These are phyloP conservation scores for Tetranychus cinnabarinus DNA, from an alignment of 1,140 invertebrate species.

Conservation along the genomic window DNA sequence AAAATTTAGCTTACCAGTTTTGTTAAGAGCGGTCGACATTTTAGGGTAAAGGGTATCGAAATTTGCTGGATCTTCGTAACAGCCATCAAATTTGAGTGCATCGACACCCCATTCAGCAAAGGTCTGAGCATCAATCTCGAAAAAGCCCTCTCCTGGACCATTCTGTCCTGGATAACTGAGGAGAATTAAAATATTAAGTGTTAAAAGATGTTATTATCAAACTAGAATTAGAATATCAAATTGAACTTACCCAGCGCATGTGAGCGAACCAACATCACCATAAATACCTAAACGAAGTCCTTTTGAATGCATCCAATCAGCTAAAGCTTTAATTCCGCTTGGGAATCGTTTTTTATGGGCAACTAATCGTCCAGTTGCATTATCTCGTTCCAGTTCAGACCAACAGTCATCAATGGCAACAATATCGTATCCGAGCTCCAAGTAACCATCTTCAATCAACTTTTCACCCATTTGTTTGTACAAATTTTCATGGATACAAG, in stretches of 20 bases:
- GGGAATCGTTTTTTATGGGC: slow-evolving; percentile 69
- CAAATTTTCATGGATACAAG: slow-evolving; percentile 45
- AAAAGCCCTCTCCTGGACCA: slow-evolving; percentile 21
- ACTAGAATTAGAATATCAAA: background rate
- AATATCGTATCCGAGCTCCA: slow-evolving; percentile 66
- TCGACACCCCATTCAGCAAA: slow-evolving; percentile 27
- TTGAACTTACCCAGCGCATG: slow-evolving; percentile 30
- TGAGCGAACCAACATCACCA: slow-evolving; percentile 28
- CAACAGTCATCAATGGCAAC: slow-evolving; percentile 91
- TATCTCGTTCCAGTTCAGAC: slow-evolving; percentile 39
- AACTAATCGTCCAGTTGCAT: slow-evolving; percentile 35
- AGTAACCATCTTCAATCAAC: slow-evolving; percentile 65
- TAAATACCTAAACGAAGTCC: slow-evolving; percentile 32
- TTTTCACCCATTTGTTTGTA: slow-evolving; percentile 79
- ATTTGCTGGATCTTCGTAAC: background rate
- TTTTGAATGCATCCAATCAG: slow-evolving; percentile 48
- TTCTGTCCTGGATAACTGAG: background rate
- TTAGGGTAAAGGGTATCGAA: slow-evolving; percentile 6
- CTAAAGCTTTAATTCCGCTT: slow-evolving; percentile 63
- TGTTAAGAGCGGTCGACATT: background rate
- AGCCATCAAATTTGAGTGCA: slow-evolving; percentile 8
- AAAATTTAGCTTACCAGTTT: slow-evolving; percentile 13
- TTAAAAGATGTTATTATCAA: background rate
- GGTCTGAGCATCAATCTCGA: slow-evolving; percentile 29
- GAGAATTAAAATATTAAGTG: background rate